Percentiles rank a stretch among this genome's conserved stretches.
Evolutionary conservation across 2,797 vertebrate species (phyloP).

Genomic region (Oreonectes daqikongensis): DNA sequence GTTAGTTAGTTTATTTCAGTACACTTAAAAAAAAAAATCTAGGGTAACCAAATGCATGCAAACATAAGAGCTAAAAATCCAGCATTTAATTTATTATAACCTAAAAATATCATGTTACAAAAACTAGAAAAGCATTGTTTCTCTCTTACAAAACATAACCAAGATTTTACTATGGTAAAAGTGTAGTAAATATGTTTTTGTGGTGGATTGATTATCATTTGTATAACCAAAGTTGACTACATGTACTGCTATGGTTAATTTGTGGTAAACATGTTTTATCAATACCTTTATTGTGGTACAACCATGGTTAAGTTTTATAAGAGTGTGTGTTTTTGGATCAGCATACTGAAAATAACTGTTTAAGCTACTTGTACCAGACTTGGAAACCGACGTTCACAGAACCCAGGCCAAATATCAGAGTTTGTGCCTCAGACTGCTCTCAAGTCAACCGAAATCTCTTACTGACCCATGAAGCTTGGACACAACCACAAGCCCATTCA

Average conservation of each 20-base stretch:
- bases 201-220: too few relatives aligned
- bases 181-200: too few relatives aligned
- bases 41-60: background rate
- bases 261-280: too few relatives aligned
- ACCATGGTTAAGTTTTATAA: too few relatives aligned
- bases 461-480: background rate
- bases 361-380: background rate
- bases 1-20: background rate
- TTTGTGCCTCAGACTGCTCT: background rate
- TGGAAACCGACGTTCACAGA: background rate
- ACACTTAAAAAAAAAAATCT: background rate
- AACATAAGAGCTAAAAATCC: too few relatives aligned
- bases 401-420: background rate
- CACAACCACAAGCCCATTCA: constrained; percentile 12
- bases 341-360: background rate
- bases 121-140: background rate
- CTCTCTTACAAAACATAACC: background rate
- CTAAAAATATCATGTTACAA: background rate
- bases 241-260: too few relatives aligned
- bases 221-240: too few relatives aligned
- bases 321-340: background rate
- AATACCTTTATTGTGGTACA: background rate
- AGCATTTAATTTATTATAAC: background rate
- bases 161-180: too few relatives aligned
- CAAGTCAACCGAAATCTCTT: background rate